Conservation (phyloP, 2,113 vertebrate genomes). For the Chloropsis cyanopogon region DNA sequence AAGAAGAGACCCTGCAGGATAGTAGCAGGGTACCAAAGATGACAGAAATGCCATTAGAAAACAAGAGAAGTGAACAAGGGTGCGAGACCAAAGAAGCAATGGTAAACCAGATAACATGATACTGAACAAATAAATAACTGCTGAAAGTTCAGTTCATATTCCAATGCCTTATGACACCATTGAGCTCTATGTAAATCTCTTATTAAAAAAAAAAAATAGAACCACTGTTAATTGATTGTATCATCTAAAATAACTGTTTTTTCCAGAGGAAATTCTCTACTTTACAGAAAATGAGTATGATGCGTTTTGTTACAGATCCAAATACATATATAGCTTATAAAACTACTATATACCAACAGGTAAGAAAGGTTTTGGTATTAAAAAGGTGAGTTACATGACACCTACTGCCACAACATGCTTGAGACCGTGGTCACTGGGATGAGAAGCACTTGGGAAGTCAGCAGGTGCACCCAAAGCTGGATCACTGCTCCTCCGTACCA, state of each 20-base stretch:
- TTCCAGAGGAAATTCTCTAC: neutral
- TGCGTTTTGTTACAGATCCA: neutral
- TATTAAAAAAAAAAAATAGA: neutral
- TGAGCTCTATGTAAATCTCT: neutral
- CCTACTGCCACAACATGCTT: slow-evolving; percentile 73
- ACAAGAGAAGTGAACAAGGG: neutral
- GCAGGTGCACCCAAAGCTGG: slow-evolving; percentile 76
- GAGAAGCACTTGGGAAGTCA: slow-evolving; percentile 72
- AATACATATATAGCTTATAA: neutral
- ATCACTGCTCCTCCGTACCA: slow-evolving; percentile 96
- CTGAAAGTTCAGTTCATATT: neutral
- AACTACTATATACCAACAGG: neutral
- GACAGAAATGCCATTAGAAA: neutral
- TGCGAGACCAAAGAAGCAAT: neutral
- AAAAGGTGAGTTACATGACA: slow-evolving; percentile 16
- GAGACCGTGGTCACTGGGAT: slow-evolving; percentile 63
- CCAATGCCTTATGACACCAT: neutral
- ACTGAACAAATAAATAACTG: neutral
- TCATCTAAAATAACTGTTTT: neutral
- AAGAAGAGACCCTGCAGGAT: neutral
- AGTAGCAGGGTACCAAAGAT: neutral
- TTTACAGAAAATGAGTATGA: neutral
- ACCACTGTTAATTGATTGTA: neutral
- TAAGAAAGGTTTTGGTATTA: neutral
- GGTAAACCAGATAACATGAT: neutral